Conservation (phyloP, 2,888 invertebrate species). For the Phanerotoma sp. region DNA sequence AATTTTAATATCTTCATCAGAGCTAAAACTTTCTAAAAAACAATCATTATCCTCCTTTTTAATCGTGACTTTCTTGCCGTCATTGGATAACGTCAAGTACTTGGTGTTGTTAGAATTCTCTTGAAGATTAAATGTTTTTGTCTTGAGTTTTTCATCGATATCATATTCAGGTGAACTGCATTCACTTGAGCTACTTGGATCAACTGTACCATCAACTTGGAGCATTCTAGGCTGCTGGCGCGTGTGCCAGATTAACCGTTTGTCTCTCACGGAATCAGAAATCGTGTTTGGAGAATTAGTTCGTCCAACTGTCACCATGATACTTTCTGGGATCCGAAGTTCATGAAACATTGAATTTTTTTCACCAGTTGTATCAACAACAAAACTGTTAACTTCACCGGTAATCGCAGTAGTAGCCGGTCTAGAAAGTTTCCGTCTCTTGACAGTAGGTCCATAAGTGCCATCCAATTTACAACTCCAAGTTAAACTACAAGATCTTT, state of each 20-base stretch:
- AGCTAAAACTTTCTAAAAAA: constrained; percentile 29
- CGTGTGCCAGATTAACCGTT: constrained; percentile 54
- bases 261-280: constrained; percentile 48
- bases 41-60: not conserved
- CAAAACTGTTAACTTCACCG: constrained; percentile 44
- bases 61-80: not conserved
- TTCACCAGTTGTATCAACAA: constrained; percentile 45
- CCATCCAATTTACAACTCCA: constrained; percentile 73
- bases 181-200: constrained; percentile 59
- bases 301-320: constrained; percentile 55
- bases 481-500: constrained; percentile 68
- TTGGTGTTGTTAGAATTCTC: constrained; percentile 38
- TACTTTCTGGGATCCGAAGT: constrained; percentile 58
- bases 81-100: constrained; percentile 4
- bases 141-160: constrained; percentile 43
- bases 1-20: constrained; percentile 51
- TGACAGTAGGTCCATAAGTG: constrained; percentile 65
- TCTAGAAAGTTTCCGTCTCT: constrained; percentile 67
- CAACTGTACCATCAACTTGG: constrained; percentile 63
- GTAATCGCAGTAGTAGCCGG: constrained; percentile 39
- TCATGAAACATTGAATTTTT: constrained; percentile 51
- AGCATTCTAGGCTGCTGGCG: constrained; percentile 59
- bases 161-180: constrained; percentile 56
- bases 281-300: constrained; percentile 44
- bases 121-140: constrained; percentile 31